A percentile compares a stretch with the other conserved stretches of the same genome.
These are phyloP conservation scores for Drosophila nigricruria DNA, from an alignment of 2,888 invertebrate genomes.

Conservation along the genomic window DNA sequence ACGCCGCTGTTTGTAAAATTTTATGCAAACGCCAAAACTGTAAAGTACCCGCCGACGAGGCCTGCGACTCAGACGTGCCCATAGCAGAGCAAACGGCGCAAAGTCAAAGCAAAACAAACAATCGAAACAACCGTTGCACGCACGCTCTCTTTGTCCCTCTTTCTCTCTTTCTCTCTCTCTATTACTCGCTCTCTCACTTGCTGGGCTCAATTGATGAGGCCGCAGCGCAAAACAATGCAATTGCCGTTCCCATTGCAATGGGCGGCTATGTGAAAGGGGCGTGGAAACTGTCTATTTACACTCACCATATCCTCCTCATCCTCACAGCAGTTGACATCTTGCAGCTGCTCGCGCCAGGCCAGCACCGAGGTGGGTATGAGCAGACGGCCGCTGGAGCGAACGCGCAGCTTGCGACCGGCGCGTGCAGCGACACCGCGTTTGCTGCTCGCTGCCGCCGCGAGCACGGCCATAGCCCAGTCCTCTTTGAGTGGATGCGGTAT, in stretches of 20 bases:
- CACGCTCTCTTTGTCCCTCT: neutral
- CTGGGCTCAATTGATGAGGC: constrained; percentile 59
- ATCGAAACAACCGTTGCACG: constrained; percentile 47
- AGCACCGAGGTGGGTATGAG: constrained; percentile 79
- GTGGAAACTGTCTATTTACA: constrained; percentile 15
- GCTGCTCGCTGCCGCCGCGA: constrained; percentile 56
- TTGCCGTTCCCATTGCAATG: constrained; percentile 39
- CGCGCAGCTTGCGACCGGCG: constrained; percentile 62
- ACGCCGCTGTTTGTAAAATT: constrained; percentile 23
- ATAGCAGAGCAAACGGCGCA: constrained; percentile 11
- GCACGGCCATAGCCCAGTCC: constrained; percentile 66
- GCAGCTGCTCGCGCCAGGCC: constrained; percentile 84
- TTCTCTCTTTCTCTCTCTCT: neutral
- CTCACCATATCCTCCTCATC: constrained; percentile 86
- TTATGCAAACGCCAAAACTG: constrained; percentile 48
- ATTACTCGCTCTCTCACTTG: constrained; percentile 18
- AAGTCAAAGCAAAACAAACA: constrained; percentile 51
- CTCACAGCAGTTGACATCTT: constrained; percentile 83
- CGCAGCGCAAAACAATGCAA: constrained; percentile 44
- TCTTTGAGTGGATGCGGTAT: constrained; percentile 59
- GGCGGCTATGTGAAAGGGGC: neutral
- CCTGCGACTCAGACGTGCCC: constrained; percentile 21
- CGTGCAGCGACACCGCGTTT: constrained; percentile 57
- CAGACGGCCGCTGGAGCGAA: constrained; percentile 58
- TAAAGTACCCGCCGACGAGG: constrained; percentile 38